These are phyloP conservation scores for Limnothrissa miodon DNA, from an alignment of 2,113 vertebrate genomes.

Conservation along the genomic window DNA sequence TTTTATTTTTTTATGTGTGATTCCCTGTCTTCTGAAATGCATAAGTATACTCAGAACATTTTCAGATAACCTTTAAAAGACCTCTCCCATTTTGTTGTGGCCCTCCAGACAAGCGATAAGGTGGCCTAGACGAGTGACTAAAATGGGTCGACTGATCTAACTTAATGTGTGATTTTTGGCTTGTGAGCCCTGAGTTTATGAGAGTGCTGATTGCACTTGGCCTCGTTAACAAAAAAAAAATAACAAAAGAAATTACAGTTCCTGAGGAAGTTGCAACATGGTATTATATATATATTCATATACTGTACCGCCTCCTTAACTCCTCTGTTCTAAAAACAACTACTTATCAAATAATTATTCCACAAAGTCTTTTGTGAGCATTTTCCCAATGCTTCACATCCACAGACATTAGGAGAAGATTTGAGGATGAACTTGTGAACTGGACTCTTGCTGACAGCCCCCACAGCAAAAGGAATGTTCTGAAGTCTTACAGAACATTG, in stretches of 20 bases:
- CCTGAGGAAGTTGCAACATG: slow-evolving; percentile 32
- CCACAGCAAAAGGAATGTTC: slow-evolving; percentile 34
- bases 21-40: not conserved
- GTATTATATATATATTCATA: slow-evolving; percentile 32
- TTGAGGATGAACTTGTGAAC: slow-evolving; percentile 60
- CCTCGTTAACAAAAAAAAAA: slow-evolving; percentile 38
- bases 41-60: not conserved
- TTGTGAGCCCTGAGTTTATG: slow-evolving; percentile 11
- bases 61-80: not conserved
- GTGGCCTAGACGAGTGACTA: slow-evolving; percentile 11
- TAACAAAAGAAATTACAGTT: slow-evolving; percentile 35
- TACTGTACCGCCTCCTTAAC: too few species aligned
- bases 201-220: slow-evolving; percentile 38
- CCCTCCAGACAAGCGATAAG: slow-evolving; percentile 17
- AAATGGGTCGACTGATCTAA: slow-evolving; percentile 13
- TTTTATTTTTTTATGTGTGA: not conserved
- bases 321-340: slow-evolving; percentile 48
- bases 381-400: slow-evolving; percentile 45
- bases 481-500: slow-evolving; percentile 37
- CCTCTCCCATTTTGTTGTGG: not conserved
- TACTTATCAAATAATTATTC: slow-evolving; percentile 41
- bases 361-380: slow-evolving; percentile 37
- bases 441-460: slow-evolving; percentile 48
- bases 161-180: slow-evolving; percentile 33
- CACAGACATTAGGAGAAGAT: slow-evolving; percentile 44